Evolutionary conservation across 2,888 invertebrate species (phyloP).

Genomic region (Clistopyga incitator): DNA sequence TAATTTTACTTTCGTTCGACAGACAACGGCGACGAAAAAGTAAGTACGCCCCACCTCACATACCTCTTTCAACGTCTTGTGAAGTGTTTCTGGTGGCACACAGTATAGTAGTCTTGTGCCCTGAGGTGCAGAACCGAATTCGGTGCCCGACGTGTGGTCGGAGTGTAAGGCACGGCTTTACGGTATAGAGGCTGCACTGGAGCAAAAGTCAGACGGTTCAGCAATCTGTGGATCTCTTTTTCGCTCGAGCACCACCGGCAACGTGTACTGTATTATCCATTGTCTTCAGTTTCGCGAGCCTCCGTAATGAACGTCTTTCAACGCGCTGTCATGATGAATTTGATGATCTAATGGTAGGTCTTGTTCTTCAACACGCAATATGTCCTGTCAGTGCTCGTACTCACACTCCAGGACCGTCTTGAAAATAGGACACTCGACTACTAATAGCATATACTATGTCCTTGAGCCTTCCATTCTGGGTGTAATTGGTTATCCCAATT

Average conservation of each 20-base stretch:
- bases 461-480: neutral
- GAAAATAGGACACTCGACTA: neutral
- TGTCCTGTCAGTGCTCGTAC: neutral
- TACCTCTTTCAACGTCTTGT: slow-evolving; percentile 49
- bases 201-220: slow-evolving; percentile 54
- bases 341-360: slow-evolving; percentile 46
- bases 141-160: slow-evolving; percentile 15
- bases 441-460: neutral
- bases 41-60: slow-evolving; percentile 9
- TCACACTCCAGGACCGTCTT: neutral
- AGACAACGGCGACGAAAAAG: slow-evolving; percentile 59
- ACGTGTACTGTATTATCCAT: slow-evolving; percentile 23
- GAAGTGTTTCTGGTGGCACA: slow-evolving; percentile 35
- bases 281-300: slow-evolving; percentile 46
- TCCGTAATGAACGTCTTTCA: slow-evolving; percentile 7
- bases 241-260: slow-evolving; percentile 9
- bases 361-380: slow-evolving; percentile 10
- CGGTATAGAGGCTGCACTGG: neutral
- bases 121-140: slow-evolving; percentile 56
- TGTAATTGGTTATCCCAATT: neutral
- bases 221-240: slow-evolving; percentile 51
- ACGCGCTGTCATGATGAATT: slow-evolving; percentile 36
- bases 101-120: slow-evolving; percentile 33
- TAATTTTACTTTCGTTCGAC: slow-evolving; percentile 68
- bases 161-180: neutral